These are phyloP conservation scores for Beroe ovata DNA, from an alignment of 37 sponge, comb jelly and placozoan species.

Conservation along the genomic window DNA sequence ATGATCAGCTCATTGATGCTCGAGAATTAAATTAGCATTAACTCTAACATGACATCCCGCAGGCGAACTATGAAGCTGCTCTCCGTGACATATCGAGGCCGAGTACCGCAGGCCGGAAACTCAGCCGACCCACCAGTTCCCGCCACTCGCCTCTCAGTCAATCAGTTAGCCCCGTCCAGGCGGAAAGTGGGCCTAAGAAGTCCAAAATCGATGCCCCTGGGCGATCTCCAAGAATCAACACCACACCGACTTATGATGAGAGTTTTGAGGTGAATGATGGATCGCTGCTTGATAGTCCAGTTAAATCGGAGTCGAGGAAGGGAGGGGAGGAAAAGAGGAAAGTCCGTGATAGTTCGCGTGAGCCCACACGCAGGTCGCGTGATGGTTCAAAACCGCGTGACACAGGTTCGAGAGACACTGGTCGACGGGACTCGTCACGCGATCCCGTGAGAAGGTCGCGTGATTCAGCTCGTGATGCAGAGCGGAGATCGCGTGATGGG, in stretches of 20 bases:
- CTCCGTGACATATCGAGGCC: conserved; percentile 29
- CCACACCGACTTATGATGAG: conserved; percentile 34
- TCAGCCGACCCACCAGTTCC: conserved; percentile 18
- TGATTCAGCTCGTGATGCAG: neutral
- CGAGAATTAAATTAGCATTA: too few relatives aligned
- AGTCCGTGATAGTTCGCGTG: neutral
- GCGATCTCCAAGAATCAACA: neutral
- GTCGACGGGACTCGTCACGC: too few relatives aligned
- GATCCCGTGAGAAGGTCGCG: too few relatives aligned
- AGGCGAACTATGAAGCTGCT: conserved; percentile 65
- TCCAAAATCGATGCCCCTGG: neutral
- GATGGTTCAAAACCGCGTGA: neutral
- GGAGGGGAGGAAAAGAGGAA: neutral
- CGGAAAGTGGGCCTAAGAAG: neutral
- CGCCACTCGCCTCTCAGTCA: conserved; percentile 3
- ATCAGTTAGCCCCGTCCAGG: neutral
- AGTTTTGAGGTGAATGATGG: conserved; percentile 20
- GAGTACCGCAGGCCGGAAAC: conserved; percentile 3
- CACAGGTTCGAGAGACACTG: neutral
- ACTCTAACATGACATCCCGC: too few relatives aligned
- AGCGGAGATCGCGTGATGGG: neutral
- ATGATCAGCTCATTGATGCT: too few relatives aligned
- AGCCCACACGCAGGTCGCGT: neutral
- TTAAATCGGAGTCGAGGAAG: neutral
- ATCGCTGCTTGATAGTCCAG: neutral